Conservation (phyloP, 2,797 vertebrate genomes). For the Hyperoplus immaculatus region DNA sequence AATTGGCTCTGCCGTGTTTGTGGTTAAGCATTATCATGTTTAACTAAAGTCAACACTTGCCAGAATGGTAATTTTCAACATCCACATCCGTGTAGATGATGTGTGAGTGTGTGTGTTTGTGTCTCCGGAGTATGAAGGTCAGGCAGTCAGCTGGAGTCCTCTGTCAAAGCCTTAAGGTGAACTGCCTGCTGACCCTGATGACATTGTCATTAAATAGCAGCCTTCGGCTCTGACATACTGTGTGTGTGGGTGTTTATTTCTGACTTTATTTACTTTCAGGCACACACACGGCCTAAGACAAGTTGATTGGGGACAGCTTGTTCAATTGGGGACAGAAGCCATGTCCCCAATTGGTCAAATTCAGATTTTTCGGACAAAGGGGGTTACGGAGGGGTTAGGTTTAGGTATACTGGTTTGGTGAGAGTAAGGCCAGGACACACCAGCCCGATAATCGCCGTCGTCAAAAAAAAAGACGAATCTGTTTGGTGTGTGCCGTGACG, state of each 20-base stretch:
- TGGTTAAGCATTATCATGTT: slow-evolving; percentile 48
- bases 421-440: too few species aligned
- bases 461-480: too few species aligned
- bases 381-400: too few species aligned
- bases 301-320: too few species aligned
- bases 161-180: slow-evolving; percentile 48
- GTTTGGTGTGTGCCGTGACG: too few species aligned
- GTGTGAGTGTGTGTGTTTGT: slow-evolving; percentile 21
- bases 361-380: too few species aligned
- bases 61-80: slow-evolving; percentile 42
- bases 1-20: slow-evolving; percentile 52
- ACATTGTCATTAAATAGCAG: slow-evolving; percentile 41
- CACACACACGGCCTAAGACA: too few species aligned
- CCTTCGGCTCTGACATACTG: slow-evolving; percentile 13
- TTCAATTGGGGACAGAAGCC: too few species aligned
- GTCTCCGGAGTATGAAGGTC: slow-evolving; percentile 48
- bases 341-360: too few species aligned
- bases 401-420: too few species aligned
- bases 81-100: not conserved
- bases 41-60: slow-evolving; percentile 64
- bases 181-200: slow-evolving; percentile 27
- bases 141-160: slow-evolving; percentile 45
- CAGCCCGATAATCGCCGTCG: too few species aligned
- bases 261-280: not conserved
- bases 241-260: slow-evolving; percentile 10